phyloP scores from a whole-genome alignment of 2,888 invertebrate genomes.

The Tenthredo distinguenda region DNA sequence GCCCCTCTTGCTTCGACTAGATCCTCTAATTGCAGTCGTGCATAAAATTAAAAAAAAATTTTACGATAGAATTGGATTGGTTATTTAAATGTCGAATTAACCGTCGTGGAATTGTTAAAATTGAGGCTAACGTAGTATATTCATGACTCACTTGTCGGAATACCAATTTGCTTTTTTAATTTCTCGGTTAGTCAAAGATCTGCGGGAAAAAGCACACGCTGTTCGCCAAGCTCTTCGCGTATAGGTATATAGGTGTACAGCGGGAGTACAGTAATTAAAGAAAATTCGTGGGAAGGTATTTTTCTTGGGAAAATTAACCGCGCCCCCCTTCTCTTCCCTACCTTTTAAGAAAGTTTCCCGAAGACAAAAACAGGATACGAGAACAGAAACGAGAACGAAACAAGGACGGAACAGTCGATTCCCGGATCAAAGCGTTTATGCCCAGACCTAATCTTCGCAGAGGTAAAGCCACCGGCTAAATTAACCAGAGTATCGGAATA shows the following conservation, averaged over 20 bases:
- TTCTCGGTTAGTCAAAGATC: not conserved
- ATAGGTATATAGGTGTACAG: not conserved
- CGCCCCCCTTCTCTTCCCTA: not conserved
- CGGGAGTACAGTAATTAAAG: not conserved
- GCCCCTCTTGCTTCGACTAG: not conserved
- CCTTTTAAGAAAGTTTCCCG: not conserved
- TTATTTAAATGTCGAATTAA: not conserved
- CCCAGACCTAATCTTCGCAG: conserved; percentile 10
- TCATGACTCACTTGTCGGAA: not conserved
- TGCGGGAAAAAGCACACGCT: not conserved
- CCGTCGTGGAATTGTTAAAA: not conserved
- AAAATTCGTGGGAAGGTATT: conserved; percentile 17
- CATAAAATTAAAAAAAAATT: not conserved
- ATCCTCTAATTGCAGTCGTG: not conserved
- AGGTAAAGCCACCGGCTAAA: conserved; percentile 23
- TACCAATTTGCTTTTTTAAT: conserved; percentile 12
- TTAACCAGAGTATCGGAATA: conserved; percentile 13
- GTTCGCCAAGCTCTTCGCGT: not conserved
- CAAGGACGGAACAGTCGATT: conserved; percentile 24
- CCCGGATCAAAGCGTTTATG: conserved; percentile 39
- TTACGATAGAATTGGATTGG: not conserved
- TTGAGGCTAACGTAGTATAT: not conserved
- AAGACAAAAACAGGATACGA: not conserved
- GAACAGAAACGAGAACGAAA: not conserved
- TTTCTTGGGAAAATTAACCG: conserved; percentile 9